Conservation (phyloP, 1,140 invertebrate species). For the Hirudo medicinalis region DNA sequence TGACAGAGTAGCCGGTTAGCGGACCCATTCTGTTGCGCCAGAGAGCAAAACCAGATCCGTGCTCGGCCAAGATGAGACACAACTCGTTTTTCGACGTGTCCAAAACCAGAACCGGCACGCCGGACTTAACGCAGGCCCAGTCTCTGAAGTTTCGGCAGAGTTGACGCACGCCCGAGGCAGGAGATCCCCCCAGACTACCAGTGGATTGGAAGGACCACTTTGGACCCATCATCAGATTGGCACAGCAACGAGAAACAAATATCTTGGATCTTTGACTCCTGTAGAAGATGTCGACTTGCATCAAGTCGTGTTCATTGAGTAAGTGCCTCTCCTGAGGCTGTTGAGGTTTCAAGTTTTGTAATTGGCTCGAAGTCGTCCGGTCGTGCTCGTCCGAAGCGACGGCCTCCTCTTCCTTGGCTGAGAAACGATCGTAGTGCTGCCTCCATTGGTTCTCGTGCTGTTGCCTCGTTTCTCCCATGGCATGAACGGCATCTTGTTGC, state of each 20-base stretch:
- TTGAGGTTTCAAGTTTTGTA: neutral
- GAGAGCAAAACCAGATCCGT: slow-evolving; percentile 68
- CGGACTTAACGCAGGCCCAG: slow-evolving; percentile 64
- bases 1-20: slow-evolving; percentile 46
- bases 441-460: neutral
- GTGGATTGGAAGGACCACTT: slow-evolving; percentile 8
- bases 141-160: slow-evolving; percentile 31
- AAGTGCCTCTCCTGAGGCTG: slow-evolving; percentile 1
- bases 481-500: neutral
- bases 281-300: slow-evolving; percentile 65
- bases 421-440: neutral
- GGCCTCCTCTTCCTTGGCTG: neutral
- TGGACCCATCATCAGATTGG: slow-evolving; percentile 57
- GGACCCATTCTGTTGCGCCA: slow-evolving; percentile 69
- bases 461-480: neutral
- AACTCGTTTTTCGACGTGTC: slow-evolving; percentile 58
- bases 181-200: neutral
- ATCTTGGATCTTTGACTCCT: slow-evolving; percentile 63
- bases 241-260: slow-evolving; percentile 61
- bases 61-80: slow-evolving; percentile 62
- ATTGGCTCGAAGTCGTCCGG: neutral
- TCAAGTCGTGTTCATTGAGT: slow-evolving; percentile 55
- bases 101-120: slow-evolving; percentile 64
- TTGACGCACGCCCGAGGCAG: slow-evolving; percentile 9
- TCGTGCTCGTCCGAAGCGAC: neutral